phyloP scores from a whole-genome alignment of 2,113 vertebrate genomes.

The Larimichthys polyactis region DNA sequence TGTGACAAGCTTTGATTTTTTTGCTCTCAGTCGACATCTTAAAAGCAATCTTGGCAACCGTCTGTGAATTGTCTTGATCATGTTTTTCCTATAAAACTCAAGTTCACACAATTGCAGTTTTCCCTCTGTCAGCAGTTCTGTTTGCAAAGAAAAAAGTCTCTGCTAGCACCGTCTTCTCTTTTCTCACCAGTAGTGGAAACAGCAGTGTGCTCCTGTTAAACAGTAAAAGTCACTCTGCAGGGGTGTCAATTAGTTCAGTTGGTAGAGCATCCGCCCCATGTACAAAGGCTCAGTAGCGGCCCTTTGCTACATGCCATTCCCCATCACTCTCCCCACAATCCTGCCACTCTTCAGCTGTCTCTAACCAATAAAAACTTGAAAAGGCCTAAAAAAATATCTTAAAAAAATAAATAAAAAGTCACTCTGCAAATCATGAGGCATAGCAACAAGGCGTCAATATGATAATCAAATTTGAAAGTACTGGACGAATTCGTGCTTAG shows the following conservation, averaged over 20 bases:
- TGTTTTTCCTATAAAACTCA: background rate
- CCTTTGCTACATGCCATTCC: no score
- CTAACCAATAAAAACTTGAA: no score
- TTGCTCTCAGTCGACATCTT: conserved; percentile 18
- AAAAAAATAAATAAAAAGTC: background rate
- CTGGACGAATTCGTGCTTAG: background rate
- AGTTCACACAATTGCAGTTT: conserved; percentile 4
- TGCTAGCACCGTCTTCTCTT: background rate
- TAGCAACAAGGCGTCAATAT: conserved; percentile 7
- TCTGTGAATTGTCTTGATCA: background rate
- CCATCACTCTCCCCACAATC: no score
- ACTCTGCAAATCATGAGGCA: background rate
- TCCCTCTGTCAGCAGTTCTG: conserved; percentile 1
- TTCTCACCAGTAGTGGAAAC: background rate
- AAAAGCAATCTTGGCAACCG: conserved; percentile 25
- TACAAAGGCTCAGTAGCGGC: no score
- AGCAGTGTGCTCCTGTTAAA: background rate
- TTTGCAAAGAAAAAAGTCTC: background rate
- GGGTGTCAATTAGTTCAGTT: no score
- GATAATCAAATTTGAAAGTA: conserved; percentile 25
- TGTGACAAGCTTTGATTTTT: background rate
- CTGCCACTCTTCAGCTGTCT: no score
- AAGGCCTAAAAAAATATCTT: no score
- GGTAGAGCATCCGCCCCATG: no score
- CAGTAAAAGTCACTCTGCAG: background rate